Evolutionary conservation across 2,888 invertebrate genomes (phyloP).

Genomic region (Masnerella sp.): DNA sequence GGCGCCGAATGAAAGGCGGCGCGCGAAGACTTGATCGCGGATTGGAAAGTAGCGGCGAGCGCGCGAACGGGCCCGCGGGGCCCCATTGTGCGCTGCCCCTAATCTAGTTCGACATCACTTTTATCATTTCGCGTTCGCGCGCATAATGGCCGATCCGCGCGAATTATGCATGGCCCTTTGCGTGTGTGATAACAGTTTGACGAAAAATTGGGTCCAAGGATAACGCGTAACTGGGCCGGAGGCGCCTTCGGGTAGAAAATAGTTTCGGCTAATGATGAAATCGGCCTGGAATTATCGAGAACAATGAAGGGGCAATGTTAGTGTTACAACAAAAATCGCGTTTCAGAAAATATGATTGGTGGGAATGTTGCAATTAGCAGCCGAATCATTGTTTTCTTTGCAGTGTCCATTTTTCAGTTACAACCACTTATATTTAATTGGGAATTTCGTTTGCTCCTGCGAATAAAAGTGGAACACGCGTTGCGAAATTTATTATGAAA

Average conservation of each 20-base stretch:
- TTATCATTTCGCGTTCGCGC: constrained; percentile 36
- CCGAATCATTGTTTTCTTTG: constrained; percentile 14
- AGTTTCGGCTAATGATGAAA: constrained; percentile 40
- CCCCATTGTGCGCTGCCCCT: constrained; percentile 40
- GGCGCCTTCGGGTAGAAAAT: constrained; percentile 44
- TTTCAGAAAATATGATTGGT: constrained; percentile 41
- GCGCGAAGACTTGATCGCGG: constrained; percentile 33
- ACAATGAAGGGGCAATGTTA: constrained; percentile 46
- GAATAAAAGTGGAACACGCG: no score
- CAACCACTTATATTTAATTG: no score
- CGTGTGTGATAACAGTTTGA: constrained; percentile 42
- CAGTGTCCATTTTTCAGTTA: neutral
- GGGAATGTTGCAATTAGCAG: constrained; percentile 45
- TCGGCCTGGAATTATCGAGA: constrained; percentile 25
- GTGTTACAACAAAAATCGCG: constrained; percentile 35
- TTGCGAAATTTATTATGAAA: no score
- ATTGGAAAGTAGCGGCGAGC: constrained; percentile 39
- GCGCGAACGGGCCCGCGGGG: constrained; percentile 41
- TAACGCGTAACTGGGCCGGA: constrained; percentile 45
- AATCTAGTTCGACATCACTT: constrained; percentile 46
- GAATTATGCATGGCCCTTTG: constrained; percentile 39
- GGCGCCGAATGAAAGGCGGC: constrained; percentile 25
- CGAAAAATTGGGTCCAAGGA: constrained; percentile 46
- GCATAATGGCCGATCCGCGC: constrained; percentile 23
- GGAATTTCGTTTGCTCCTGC: no score